Evolutionary conservation across 2,113 vertebrate species (phyloP), one percentile per base, ranked within the genome.

Genomic region (Catharus fuscescens): DNA sequence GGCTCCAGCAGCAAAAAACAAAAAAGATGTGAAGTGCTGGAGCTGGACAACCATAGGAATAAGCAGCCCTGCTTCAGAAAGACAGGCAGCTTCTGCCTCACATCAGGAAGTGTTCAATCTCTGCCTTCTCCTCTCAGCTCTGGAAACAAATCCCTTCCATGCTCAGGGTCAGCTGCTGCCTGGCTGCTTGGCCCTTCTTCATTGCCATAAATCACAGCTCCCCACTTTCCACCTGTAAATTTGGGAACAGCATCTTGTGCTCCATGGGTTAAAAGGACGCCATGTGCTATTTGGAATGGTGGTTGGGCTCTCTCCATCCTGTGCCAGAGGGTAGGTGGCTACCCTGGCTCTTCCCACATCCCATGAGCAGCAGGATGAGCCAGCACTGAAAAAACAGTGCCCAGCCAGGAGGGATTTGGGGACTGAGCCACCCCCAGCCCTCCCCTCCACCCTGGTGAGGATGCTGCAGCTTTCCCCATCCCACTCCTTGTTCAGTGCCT

Each of bases 381-480:
- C 17, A 25, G 34, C 32, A 56, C 16, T 5, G 56, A 8, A 23
- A 56, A 83, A 32, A 10, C 40, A 29, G 13, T 5, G 36, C 20
- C 38, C 48, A 23, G 21, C 3, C 38, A 8, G 28, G 36, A 83
- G 10, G 16, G 6, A 2, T 18, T 17, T 36, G 38, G 44, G 57
- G 38, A 7, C 28, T 29, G 52, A 86, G 62, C 48, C 18, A 4
- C n/a, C 31, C n/a, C 31, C 77, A 48, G 28, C n/a, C n/a, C 45
- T 52, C 20, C 20, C 28, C 66, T 67, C 24, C 12, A 1, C 6
- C 8, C 77, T 2, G 0, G 5, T 5, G 28, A 82, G 44, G 52
- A 28, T 52, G 24, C 48, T 2, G 2, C 40, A 47, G 66, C 57
- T 52, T 56, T 24, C 36, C 40, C 47, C 54, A 42, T 44, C 76